Evolutionary conservation across 2,797 vertebrate genomes (phyloP).

Genomic region (Etheostoma perlongum): DNA sequence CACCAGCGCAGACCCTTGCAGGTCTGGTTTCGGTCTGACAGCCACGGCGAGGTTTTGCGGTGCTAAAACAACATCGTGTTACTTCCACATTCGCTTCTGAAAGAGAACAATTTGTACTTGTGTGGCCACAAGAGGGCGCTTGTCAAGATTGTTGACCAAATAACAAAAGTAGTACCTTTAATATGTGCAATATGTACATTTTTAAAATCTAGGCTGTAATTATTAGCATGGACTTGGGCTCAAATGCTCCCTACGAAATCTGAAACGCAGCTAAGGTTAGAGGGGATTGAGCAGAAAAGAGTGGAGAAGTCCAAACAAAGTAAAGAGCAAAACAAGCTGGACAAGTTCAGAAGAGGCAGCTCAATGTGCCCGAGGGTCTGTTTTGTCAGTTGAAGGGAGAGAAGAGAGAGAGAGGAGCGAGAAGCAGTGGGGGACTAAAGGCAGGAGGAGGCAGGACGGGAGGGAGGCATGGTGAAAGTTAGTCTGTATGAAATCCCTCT

Average conservation of each 20-base stretch:
- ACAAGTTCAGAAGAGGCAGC: slow-evolving; percentile 48
- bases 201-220: not conserved
- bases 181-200: not conserved
- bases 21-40: not conserved
- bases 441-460: slow-evolving; percentile 39
- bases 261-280: slow-evolving; percentile 12
- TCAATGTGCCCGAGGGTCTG: slow-evolving; percentile 58
- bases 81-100: not conserved
- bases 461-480: slow-evolving; percentile 72
- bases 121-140: not conserved
- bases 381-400: slow-evolving; percentile 74
- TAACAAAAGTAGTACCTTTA: too few relatives aligned
- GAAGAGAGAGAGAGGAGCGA: slow-evolving; percentile 6
- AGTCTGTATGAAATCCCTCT: slow-evolving; percentile 76
- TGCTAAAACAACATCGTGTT: slow-evolving; percentile 19
- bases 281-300: slow-evolving; percentile 19
- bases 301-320: slow-evolving; percentile 16
- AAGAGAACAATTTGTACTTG: not conserved
- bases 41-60: not conserved
- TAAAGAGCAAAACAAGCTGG: slow-evolving; percentile 36
- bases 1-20: too few relatives aligned
- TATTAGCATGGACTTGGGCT: not conserved
- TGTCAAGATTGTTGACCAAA: not conserved
- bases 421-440: slow-evolving; percentile 63
- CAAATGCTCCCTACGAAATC: slow-evolving; percentile 5